phyloP scores from a whole-genome alignment of 2,888 invertebrate species.

The Epinotia bilunana region DNA sequence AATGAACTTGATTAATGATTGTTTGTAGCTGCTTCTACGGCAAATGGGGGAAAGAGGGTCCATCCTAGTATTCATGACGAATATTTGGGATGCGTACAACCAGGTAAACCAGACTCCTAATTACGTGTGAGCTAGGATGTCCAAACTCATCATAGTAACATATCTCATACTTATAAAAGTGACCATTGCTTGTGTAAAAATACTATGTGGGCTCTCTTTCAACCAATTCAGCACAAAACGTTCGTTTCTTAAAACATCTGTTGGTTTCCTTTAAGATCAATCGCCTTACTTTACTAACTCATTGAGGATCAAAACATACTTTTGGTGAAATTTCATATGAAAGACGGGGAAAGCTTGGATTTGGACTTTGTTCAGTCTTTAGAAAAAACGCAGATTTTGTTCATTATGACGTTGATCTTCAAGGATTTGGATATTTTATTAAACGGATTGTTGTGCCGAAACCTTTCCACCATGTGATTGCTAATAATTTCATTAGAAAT shows the following conservation, averaged over 20 bases:
- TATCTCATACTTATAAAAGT: conserved; percentile 53
- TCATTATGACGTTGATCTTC: background rate
- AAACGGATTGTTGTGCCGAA: conserved; percentile 3
- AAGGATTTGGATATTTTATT: background rate
- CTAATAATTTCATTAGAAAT: conserved; percentile 52
- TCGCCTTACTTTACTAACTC: background rate
- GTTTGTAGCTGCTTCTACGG: conserved; percentile 77
- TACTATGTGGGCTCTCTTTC: conserved; percentile 73
- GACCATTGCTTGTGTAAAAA: conserved; percentile 53
- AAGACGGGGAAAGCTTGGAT: background rate
- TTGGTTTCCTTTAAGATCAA: background rate
- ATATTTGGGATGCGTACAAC: conserved; percentile 70
- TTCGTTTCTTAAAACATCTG: conserved; percentile 11
- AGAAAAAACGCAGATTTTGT: background rate
- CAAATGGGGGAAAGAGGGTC: conserved; percentile 83
- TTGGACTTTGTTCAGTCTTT: background rate
- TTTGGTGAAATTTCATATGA: background rate
- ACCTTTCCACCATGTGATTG: conserved; percentile 58
- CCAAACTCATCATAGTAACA: conserved; percentile 59
- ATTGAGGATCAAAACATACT: background rate
- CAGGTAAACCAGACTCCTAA: conserved; percentile 66
- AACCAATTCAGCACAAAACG: conserved; percentile 28
- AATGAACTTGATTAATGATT: conserved; percentile 51
- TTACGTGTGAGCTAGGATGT: conserved; percentile 42
- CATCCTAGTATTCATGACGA: conserved; percentile 77